phyloP scores from a whole-genome alignment of 53 echinoderm and acorn worm genomes.

The Holothuria scabra region DNA sequence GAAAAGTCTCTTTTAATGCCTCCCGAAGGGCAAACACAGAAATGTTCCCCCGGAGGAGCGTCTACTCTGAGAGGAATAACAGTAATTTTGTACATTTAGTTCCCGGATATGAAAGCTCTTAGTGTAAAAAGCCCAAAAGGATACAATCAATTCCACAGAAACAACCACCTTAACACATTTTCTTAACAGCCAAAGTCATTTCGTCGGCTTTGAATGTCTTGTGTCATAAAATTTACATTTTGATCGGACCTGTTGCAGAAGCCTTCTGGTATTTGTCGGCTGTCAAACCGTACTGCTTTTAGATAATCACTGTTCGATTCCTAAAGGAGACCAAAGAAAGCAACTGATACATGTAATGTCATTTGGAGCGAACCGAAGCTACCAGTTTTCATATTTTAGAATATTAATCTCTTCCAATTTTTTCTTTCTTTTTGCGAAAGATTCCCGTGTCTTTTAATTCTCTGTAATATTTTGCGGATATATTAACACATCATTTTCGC shows the following conservation, averaged over 20 bases:
- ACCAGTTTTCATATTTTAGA: slow-evolving; percentile 2
- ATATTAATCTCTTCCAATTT: slow-evolving; percentile 23
- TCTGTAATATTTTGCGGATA: not conserved
- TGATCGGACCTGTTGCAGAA: slow-evolving; percentile 41
- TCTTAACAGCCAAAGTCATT: not conserved
- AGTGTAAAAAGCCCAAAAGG: no score
- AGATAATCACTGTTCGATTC: slow-evolving; percentile 6
- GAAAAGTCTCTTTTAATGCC: no score
- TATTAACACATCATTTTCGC: slow-evolving; percentile 25
- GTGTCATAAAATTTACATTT: slow-evolving; percentile 15
- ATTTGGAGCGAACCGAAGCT: not conserved
- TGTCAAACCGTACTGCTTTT: slow-evolving; percentile 27
- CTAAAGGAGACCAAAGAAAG: not conserved
- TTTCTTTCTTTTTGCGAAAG: no score
- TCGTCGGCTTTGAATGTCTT: not conserved
- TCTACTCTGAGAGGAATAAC: no score
- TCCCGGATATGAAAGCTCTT: no score
- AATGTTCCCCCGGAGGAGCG: no score
- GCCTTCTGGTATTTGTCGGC: slow-evolving; percentile 13
- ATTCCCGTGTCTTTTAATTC: not conserved
- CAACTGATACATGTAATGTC: not conserved
- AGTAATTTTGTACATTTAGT: no score
- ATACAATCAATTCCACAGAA: no score
- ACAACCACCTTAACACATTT: no score
- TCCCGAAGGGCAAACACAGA: no score